phyloP scores from a whole-genome alignment of 2,113 vertebrate genomes.

The Saccopteryx leptura region DNA sequence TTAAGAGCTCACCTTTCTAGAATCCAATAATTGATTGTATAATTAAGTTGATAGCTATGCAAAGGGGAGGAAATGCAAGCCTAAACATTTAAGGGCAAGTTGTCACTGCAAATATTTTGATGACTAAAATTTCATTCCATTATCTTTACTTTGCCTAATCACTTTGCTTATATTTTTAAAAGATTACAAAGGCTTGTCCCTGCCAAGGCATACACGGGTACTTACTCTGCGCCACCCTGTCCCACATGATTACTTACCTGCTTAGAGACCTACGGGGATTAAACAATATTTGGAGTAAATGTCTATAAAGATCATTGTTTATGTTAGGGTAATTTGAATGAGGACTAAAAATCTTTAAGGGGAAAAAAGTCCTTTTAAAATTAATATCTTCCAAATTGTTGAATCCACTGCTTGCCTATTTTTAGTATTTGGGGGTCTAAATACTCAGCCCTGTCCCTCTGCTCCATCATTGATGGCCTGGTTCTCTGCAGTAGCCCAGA shows the following conservation, averaged over 20 bases:
- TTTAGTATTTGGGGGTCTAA: neutral
- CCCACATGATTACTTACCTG: conserved; percentile 15
- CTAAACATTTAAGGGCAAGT: conserved; percentile 26
- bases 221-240: neutral
- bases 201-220: neutral
- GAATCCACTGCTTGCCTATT: conserved; percentile 36
- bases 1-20: neutral
- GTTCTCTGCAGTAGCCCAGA: neutral
- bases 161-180: conserved; percentile 16
- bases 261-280: conserved; percentile 1
- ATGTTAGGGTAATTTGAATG: conserved; percentile 1
- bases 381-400: neutral
- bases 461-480: neutral
- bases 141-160: neutral
- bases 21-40: conserved; percentile 28
- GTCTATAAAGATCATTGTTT: conserved; percentile 61
- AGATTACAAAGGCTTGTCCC: neutral
- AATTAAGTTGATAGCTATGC: conserved; percentile 39
- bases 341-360: conserved; percentile 10
- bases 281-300: conserved; percentile 67
- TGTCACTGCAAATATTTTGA: conserved; percentile 54
- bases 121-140: conserved; percentile 52
- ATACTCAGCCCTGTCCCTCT: neutral
- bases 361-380: conserved; percentile 13
- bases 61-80: conserved; percentile 21